These are phyloP conservation scores for Pachyramphus minor DNA, from an alignment of 2,113 vertebrate genomes.

Conservation along the genomic window DNA sequence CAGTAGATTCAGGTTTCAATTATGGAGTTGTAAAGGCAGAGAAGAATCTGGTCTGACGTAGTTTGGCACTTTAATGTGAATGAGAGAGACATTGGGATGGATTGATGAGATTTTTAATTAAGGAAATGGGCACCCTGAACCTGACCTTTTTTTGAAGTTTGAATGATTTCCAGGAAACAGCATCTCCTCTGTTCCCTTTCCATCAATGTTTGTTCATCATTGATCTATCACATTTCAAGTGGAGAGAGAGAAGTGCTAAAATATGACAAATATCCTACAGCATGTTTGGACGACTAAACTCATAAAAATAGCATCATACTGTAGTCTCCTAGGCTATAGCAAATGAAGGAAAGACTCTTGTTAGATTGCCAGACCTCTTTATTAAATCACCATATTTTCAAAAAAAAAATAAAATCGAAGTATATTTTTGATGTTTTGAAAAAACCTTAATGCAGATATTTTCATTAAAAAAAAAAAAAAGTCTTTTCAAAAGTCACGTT, in stretches of 20 bases:
- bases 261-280: background rate
- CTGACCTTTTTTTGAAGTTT: background rate
- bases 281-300: background rate
- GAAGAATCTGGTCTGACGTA: background rate
- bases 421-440: background rate
- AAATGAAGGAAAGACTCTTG: background rate
- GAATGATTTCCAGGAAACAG: background rate
- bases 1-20: background rate
- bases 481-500: background rate
- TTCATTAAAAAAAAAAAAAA: background rate
- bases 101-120: constrained; percentile 19
- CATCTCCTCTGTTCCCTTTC: background rate
- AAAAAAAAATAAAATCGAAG: background rate
- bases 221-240: background rate
- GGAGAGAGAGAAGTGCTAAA: background rate
- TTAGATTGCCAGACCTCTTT: background rate
- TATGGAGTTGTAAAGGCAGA: background rate
- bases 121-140: background rate
- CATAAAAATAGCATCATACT: background rate
- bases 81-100: background rate
- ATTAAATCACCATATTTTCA: background rate
- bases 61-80: background rate
- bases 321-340: background rate
- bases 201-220: background rate
- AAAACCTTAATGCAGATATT: rapidly evolving